Percentiles rank a stretch among this genome's conserved stretches.
Evolutionary conservation across 2,797 vertebrate genomes (phyloP).

Genomic region (Syngnathus rostellatus): DNA sequence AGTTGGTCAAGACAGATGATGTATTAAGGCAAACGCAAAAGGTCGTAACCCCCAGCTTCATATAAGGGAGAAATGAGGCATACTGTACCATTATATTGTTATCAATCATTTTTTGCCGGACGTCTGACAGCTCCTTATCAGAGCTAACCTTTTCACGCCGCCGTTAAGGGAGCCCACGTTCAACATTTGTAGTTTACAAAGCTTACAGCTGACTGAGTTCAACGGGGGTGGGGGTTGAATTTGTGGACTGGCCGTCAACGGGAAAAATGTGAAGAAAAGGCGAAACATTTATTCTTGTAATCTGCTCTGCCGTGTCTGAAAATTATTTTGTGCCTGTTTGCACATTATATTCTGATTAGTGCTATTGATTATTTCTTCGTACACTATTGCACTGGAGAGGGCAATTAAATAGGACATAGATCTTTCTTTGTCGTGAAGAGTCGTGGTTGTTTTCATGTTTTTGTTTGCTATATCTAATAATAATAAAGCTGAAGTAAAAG

Average conservation of each 20-base stretch:
- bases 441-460: no score
- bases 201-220: slow-evolving; percentile 95
- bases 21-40: slow-evolving; percentile 77
- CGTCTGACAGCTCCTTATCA: slow-evolving; percentile 97
- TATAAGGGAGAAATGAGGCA: slow-evolving; percentile 96
- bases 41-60: slow-evolving; percentile 87
- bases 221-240: slow-evolving; percentile 67
- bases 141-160: slow-evolving; percentile 99
- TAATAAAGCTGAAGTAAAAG: no score
- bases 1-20: slow-evolving; percentile 89
- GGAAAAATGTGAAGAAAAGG: slow-evolving; percentile 21
- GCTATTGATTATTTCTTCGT: slow-evolving; percentile 20
- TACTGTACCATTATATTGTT: slow-evolving; percentile 93
- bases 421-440: background rate
- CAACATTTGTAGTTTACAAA: slow-evolving; percentile 93
- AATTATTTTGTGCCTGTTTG: slow-evolving; percentile 15
- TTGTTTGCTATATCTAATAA: no score
- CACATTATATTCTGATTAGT: slow-evolving; percentile 22
- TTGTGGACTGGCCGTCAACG: slow-evolving; percentile 39
- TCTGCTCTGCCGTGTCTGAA: slow-evolving; percentile 13
- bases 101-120: slow-evolving; percentile 92
- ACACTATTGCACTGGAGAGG: slow-evolving; percentile 9
- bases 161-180: slow-evolving; percentile 94
- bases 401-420: slow-evolving; percentile 13
- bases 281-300: slow-evolving; percentile 29